phyloP scores from a whole-genome alignment of 2,888 invertebrate species.

The Cryptosula pallasiana region DNA sequence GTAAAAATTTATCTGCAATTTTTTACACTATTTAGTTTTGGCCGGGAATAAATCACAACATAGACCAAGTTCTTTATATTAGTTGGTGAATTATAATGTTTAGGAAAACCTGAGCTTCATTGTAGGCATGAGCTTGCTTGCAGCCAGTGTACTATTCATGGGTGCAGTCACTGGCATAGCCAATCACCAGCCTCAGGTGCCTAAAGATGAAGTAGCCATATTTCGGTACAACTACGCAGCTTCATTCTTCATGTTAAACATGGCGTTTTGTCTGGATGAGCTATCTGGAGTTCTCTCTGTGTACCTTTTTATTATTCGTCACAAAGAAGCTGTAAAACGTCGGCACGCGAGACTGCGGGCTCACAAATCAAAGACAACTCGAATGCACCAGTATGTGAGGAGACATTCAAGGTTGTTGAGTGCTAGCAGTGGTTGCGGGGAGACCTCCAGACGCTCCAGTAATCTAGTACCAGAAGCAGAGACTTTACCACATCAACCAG shows the following conservation, averaged over 20 bases:
- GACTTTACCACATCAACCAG: not conserved
- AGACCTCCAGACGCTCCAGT: not conserved
- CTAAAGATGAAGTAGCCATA: not conserved
- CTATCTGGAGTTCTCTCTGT: constrained; percentile 21
- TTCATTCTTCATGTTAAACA: constrained; percentile 8
- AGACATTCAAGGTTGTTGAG: not conserved
- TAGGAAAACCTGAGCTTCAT: not conserved
- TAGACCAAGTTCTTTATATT: too few relatives aligned
- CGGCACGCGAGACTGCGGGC: not conserved
- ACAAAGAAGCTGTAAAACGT: constrained; percentile 3
- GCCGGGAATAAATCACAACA: too few relatives aligned
- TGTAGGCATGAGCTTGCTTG: constrained; percentile 18
- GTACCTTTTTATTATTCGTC: constrained; percentile 22
- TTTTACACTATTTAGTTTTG: too few relatives aligned
- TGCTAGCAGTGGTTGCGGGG: not conserved
- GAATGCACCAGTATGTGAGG: not conserved
- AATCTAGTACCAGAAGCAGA: not conserved
- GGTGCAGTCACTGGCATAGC: constrained; percentile 21
- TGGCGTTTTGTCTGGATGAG: constrained; percentile 17
- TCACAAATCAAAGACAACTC: not conserved
- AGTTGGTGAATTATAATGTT: too few relatives aligned
- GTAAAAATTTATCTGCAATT: too few relatives aligned
- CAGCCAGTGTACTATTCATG: constrained; percentile 1
- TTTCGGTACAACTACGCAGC: not conserved
- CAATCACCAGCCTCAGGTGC: not conserved